Conservation (phyloP, 64 coral and sea anemone genomes). For the Stichodactyla helianthus region DNA sequence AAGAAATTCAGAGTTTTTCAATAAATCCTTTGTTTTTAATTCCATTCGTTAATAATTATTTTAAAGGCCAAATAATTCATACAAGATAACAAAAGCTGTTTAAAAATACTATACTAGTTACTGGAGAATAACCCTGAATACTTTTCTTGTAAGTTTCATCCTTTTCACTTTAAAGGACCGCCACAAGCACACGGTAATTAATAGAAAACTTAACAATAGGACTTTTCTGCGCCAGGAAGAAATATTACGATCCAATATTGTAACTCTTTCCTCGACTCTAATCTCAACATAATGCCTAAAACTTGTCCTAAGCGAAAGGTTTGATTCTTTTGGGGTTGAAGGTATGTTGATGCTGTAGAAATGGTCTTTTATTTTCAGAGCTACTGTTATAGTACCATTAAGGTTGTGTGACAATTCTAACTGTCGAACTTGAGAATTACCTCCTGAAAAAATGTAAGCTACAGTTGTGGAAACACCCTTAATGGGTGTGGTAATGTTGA, state of each 20-base stretch:
- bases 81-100: no score
- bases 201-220: background rate
- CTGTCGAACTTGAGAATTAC: background rate
- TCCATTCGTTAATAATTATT: no score
- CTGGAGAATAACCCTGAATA: no score
- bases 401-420: background rate
- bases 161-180: no score
- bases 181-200: no score
- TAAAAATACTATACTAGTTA: no score
- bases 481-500: conserved; percentile 40
- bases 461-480: background rate
- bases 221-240: background rate
- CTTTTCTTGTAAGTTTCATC: no score
- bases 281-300: background rate
- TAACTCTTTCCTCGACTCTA: background rate
- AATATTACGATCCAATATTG: background rate
- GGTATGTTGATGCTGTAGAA: background rate
- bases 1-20: no score
- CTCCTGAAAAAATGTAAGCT: background rate
- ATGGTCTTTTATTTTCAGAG: background rate
- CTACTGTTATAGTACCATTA: background rate
- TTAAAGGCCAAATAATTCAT: no score
- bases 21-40: no score
- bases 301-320: background rate
- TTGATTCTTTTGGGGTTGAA: background rate